These are phyloP conservation scores for Sebastes ruberrimus DNA, from an alignment of 2,797 vertebrate genomes.

Conservation along the genomic window DNA sequence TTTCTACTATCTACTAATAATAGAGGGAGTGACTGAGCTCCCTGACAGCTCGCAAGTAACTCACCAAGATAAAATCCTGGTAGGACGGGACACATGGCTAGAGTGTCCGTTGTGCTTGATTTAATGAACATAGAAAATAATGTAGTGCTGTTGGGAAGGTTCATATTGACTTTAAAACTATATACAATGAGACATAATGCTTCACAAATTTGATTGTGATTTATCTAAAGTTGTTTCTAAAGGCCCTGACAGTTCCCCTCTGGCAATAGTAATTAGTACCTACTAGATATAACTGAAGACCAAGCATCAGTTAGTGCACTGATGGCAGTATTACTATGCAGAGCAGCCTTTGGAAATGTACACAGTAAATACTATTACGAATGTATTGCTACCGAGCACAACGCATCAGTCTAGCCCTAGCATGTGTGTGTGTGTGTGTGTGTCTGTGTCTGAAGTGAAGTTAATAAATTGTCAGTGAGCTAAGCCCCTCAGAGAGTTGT, in stretches of 20 bases:
- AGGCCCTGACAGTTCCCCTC: background rate
- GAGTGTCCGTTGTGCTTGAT: background rate
- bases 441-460: background rate
- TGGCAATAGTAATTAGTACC: background rate
- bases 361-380: background rate
- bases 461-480: slow-evolving; percentile 47
- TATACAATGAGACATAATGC: background rate
- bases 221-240: background rate
- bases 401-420: background rate
- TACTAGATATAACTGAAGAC: background rate
- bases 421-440: background rate
- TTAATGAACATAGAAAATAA: background rate
- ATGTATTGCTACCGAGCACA: background rate
- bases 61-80: background rate
- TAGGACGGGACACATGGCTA: background rate
- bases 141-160: background rate
- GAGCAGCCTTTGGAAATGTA: background rate
- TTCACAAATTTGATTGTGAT: background rate
- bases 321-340: background rate
- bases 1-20: background rate
- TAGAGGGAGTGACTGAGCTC: background rate
- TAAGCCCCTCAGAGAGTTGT: slow-evolving; percentile 21
- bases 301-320: background rate
- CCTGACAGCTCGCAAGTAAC: background rate
- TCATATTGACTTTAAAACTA: background rate